phyloP scores from a whole-genome alignment of 1,140 invertebrate genomes.

The Wasmannia auropunctata region DNA sequence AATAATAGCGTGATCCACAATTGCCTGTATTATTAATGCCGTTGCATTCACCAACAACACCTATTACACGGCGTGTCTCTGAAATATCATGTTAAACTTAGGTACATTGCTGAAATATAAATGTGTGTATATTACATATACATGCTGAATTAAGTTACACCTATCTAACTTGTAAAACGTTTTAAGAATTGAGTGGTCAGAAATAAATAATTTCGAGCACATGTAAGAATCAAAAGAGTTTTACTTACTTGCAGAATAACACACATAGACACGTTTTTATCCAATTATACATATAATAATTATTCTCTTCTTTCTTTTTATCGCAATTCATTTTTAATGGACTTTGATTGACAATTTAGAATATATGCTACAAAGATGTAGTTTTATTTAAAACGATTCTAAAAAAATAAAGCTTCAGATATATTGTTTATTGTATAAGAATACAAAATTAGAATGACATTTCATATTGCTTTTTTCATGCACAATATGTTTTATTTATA shows the following conservation, averaged over 20 bases:
- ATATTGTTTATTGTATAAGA: too few species aligned
- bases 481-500: too few species aligned
- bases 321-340: not conserved
- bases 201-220: not conserved
- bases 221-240: not conserved
- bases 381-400: too few species aligned
- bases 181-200: not conserved
- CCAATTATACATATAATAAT: not conserved
- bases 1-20: slow-evolving; percentile 37
- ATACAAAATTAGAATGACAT: too few species aligned
- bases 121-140: too few species aligned
- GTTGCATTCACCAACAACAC: not conserved
- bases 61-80: not conserved
- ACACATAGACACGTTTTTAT: not conserved
- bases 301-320: not conserved
- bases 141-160: not conserved
- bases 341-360: not conserved
- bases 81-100: not conserved
- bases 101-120: too few species aligned
- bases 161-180: not conserved
- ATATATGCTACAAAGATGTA: too few species aligned
- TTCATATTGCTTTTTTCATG: too few species aligned
- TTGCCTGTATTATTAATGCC: not conserved
- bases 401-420: too few species aligned
- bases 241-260: not conserved